Evolutionary conservation across 2,113 vertebrate genomes (phyloP), one percentile per base, ranked within the genome.

Genomic region (Mesitornis unicolor): DNA sequence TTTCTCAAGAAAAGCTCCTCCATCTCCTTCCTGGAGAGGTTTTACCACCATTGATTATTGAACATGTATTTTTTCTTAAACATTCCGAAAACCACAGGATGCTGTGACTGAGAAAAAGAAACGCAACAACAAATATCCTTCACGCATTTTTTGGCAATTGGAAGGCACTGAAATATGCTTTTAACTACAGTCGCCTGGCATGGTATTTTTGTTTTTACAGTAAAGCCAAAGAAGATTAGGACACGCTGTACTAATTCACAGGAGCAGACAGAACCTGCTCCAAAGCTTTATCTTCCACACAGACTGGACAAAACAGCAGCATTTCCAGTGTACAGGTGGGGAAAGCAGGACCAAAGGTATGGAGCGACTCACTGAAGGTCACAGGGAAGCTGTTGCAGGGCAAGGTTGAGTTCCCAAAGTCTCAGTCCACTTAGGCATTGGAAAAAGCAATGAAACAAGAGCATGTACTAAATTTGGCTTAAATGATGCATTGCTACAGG

Each of bases 361-460:
- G 7, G 80, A 96, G 75, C 15, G 63, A 69, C 70, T 63, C 70
- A 9, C 8, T 76, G 67, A 77, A 76, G 82, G 87, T 94, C 93
- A 84, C n/a, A 40, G 2, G 53, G 68, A 93, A 68, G 93, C 56
- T 75, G 53, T 65, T 70, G 70, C 84, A 76, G 82, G 71, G 53
- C 45, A 67, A 73, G 70, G 61, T 2, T 77, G 82, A 88, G 71
- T 54, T 93, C 88, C 45, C 60, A 25, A 79, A 88, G 68, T 21
- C 88, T 97, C 97, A 96, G 88, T 70, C 92, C 82, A 93, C 77
- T 94, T 22, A 87, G 19, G 92, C 93, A 75, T 35, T 91, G 87
- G 95, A 93, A 95, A 95, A 93, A 95, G 89, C 81, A 94, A 59
- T 86, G 97, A 98, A 98, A 98, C 67, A 61, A 38, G 92, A 97